These are phyloP conservation scores for Rhizomys pruinosus DNA, from an alignment of 2,113 vertebrate genomes.

Conservation along the genomic window DNA sequence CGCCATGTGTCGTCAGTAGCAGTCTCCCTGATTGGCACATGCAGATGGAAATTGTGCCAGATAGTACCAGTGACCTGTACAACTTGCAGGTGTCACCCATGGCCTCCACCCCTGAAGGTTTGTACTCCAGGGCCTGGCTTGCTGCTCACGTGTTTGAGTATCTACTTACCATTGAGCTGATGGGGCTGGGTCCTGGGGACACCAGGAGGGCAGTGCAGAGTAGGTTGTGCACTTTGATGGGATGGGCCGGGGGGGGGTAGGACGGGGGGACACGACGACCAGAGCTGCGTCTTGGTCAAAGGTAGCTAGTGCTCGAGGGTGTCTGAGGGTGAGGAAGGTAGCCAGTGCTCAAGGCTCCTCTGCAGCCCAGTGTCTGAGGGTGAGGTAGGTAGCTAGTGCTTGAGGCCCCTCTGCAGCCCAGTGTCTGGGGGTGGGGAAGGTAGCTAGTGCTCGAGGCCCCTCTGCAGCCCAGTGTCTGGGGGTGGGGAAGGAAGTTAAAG, in stretches of 20 bases:
- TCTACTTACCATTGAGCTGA: neutral
- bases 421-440: constrained; percentile 34
- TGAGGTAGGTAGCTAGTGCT: too few species aligned
- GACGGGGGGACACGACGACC: neutral
- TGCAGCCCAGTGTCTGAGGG: too few species aligned
- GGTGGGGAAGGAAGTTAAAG: constrained; percentile 51
- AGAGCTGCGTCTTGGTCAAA: neutral
- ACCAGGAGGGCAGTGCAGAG: neutral
- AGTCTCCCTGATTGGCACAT: constrained; percentile 80
- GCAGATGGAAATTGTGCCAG: constrained; percentile 81
- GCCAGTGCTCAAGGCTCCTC: too few species aligned
- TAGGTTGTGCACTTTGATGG: neutral
- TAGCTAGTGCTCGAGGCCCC: constrained; percentile 29
- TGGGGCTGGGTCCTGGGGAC: neutral
- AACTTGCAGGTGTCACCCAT: constrained; percentile 88
- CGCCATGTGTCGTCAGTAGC: constrained; percentile 75
- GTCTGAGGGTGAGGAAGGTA: too few species aligned
- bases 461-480: neutral
- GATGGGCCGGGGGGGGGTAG: neutral
- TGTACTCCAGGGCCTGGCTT: neutral
- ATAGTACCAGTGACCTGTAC: constrained; percentile 89
- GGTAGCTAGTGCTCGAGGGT: neutral
- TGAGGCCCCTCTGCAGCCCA: too few species aligned
- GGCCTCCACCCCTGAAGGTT: constrained; percentile 86
- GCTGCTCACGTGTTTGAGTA: neutral